Evolutionary conservation across 2,888 invertebrate genomes (phyloP), one percentile per base, ranked within the genome.

Genomic region (Nasonia oneida): DNA sequence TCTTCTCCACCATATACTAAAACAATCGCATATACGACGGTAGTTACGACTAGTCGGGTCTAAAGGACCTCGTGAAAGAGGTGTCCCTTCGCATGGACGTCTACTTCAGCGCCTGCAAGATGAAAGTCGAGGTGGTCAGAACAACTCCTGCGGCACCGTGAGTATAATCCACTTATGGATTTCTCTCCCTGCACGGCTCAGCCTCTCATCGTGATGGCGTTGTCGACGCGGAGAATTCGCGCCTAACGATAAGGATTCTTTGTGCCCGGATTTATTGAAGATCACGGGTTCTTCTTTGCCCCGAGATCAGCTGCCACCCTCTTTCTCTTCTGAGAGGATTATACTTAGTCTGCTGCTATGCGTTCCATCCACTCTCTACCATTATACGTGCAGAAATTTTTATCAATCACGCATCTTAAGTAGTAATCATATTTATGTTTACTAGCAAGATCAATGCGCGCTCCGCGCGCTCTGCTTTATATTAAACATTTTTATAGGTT

Each of bases 101-200:
- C 47, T 99, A 99, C 93, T 99, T 99, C 8, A 99, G 99, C 10
- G 94, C 98, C 33, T 97, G 97, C 91, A 98, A 98, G 94, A 99
- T 99, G 99, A 99, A 99, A 94, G 98, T 99, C 0, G 99, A 99
- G 94, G 96, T 99, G 47, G 97, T 99, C 1, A 94, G 97, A 90
- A 99, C 0, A 93, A 95, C 23, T 94, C 97, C 84, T 98, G 98
- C 94, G 98, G 98, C 81, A 96, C 97, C 77, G 97, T 97, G 93
- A 89, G 90, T 91, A 88, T 53, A 71, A 47, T 61, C 18, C 29
- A 29, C 23, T n/a, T 18, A 3, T 50, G 23, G 8, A 39, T 64
- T 81, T 18, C 23, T 6, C 3, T 61, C n/a, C 1, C 8, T 61
- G 23, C 18, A 5, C 83, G 29, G 6, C 37, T 71, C 70, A 15